phyloP scores from a whole-genome alignment of 2,888 invertebrate genomes.

The Athrips mouffetella region DNA sequence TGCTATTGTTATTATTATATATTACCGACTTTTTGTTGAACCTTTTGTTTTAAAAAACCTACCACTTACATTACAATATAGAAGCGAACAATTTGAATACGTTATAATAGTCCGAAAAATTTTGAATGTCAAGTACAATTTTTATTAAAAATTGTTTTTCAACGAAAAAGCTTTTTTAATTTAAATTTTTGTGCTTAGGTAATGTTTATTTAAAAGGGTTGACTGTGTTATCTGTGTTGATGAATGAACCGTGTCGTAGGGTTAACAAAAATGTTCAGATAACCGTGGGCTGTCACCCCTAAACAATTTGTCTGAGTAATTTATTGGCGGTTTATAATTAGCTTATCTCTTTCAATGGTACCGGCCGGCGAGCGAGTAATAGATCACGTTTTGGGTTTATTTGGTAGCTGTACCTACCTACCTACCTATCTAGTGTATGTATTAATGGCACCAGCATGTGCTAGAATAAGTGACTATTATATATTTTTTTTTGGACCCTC shows the following conservation, averaged over 20 bases:
- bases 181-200: constrained; percentile 8
- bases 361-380: constrained; percentile 4
- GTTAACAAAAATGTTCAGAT: constrained; percentile 53
- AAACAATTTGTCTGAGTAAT: constrained; percentile 56
- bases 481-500: too few relatives aligned
- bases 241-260: constrained; percentile 38
- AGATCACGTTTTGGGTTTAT: neutral
- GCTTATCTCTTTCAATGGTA: constrained; percentile 37
- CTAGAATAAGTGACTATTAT: too few relatives aligned
- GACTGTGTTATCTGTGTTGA: constrained; percentile 46
- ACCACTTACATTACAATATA: too few relatives aligned
- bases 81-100: too few relatives aligned
- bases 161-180: constrained; percentile 2
- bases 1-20: too few relatives aligned
- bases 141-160: neutral
- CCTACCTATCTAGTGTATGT: too few relatives aligned
- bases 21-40: too few relatives aligned
- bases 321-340: constrained; percentile 50
- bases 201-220: constrained; percentile 23
- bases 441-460: too few relatives aligned
- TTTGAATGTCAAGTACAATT: too few relatives aligned
- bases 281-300: constrained; percentile 32
- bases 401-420: too few relatives aligned
- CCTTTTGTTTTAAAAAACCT: too few relatives aligned
- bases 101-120: too few relatives aligned